Evolutionary conservation across 64 coral and sea anemone species (phyloP).

Genomic region (Cladopsammia gracilis): DNA sequence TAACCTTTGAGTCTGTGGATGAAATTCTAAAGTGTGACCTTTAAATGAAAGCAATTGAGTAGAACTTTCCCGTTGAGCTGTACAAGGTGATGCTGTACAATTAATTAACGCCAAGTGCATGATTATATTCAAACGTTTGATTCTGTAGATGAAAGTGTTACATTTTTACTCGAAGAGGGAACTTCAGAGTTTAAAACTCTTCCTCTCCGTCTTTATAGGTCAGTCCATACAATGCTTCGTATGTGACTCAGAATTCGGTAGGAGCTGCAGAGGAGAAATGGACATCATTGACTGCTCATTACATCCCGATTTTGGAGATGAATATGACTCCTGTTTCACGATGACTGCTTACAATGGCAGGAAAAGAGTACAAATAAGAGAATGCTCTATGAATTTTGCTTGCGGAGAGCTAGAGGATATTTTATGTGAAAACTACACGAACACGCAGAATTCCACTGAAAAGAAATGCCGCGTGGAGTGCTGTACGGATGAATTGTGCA

Average conservation of each 20-base stretch:
- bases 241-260: neutral
- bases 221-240: neutral
- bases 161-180: no score
- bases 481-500: constrained; percentile 18
- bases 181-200: neutral
- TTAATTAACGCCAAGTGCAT: no score
- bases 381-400: neutral
- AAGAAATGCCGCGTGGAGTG: neutral
- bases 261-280: neutral
- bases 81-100: no score
- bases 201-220: neutral
- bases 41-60: no score
- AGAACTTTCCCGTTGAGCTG: no score
- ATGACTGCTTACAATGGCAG: neutral
- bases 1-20: no score
- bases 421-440: neutral
- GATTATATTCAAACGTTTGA: no score
- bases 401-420: constrained; percentile 8
- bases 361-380: neutral
- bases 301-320: neutral
- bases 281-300: neutral
- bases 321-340: constrained; percentile 26
- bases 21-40: no score
- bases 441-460: neutral
- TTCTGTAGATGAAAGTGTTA: no score